A percentile compares a stretch with the other conserved stretches of the same genome.
These are phyloP conservation scores for Gambusia holbrooki DNA, from an alignment of 2,113 vertebrate genomes.

Conservation along the genomic window DNA sequence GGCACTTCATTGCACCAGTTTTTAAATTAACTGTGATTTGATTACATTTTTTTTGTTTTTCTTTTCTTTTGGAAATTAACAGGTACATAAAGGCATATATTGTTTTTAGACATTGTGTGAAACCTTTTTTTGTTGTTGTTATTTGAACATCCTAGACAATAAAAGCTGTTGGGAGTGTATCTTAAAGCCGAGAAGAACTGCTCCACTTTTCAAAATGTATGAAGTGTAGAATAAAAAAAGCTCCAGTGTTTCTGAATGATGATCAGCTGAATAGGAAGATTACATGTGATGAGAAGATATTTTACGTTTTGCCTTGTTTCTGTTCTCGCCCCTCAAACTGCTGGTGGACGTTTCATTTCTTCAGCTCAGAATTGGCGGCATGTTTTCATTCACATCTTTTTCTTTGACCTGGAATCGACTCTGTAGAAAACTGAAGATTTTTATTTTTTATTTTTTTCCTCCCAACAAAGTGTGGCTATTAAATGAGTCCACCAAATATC, in stretches of 20 bases:
- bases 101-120: conserved; percentile 58
- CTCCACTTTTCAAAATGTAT: conserved; percentile 27
- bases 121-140: conserved; percentile 28
- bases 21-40: conserved; percentile 29
- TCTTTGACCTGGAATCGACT: neutral
- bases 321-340: neutral
- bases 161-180: conserved; percentile 50
- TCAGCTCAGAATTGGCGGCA: conserved; percentile 17
- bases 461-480: neutral
- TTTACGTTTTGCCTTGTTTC: conserved; percentile 43
- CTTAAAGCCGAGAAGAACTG: conserved; percentile 28
- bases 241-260: conserved; percentile 11
- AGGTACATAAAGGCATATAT: conserved; percentile 67
- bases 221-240: conserved; percentile 20
- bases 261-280: neutral
- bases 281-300: neutral
- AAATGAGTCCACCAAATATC: neutral
- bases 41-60: neutral
- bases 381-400: conserved; percentile 6
- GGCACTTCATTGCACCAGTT: conserved; percentile 54
- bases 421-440: neutral
- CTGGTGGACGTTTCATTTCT: conserved; percentile 1
- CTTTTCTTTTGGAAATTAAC: conserved; percentile 47
- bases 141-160: conserved; percentile 52
- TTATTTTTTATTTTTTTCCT: neutral